Evolutionary conservation across 2,113 vertebrate genomes (phyloP).

Genomic region (Puma concolor): DNA sequence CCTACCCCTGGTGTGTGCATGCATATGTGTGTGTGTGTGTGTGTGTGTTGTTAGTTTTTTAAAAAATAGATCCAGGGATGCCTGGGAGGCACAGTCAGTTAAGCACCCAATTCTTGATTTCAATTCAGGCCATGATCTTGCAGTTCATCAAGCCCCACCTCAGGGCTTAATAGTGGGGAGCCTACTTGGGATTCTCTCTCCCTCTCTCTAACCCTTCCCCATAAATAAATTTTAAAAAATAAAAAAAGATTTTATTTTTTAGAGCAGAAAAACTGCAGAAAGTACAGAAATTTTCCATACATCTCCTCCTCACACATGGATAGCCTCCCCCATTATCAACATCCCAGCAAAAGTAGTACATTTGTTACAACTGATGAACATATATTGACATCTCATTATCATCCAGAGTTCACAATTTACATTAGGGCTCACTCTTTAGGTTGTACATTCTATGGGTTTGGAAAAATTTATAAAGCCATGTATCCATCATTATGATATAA

Average conservation of each 20-base stretch:
- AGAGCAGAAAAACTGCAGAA: neutral
- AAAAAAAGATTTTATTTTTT: neutral
- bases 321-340: neutral
- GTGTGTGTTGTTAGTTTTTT: neutral
- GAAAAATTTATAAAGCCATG: neutral
- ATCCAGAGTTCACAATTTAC: neutral
- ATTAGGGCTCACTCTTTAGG: neutral
- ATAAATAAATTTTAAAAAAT: no score
- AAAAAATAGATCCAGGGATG: no score
- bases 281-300: neutral
- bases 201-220: no score
- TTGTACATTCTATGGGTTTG: neutral
- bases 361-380: neutral
- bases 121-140: no score
- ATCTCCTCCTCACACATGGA: neutral
- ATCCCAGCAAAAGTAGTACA: neutral
- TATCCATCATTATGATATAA: neutral
- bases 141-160: no score
- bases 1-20: neutral
- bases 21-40: neutral
- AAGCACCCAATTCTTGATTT: no score
- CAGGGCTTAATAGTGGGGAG: no score
- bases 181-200: no score
- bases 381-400: neutral
- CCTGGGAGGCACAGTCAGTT: no score